These are phyloP conservation scores for Drosophila emarginata DNA, from an alignment of 2,888 invertebrate species.

Conservation along the genomic window DNA sequence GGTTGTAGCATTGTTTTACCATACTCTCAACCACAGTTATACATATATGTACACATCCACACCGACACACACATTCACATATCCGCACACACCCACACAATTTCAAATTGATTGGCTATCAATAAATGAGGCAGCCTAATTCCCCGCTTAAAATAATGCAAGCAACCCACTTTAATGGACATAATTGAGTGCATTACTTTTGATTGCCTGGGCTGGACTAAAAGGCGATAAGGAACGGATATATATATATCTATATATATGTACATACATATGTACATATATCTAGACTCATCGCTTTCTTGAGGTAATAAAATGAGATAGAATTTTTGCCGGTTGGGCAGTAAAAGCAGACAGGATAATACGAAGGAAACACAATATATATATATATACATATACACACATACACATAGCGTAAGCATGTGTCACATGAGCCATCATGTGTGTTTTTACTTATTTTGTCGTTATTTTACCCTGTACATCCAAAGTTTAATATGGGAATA, in stretches of 20 bases:
- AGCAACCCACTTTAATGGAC: conserved; percentile 48
- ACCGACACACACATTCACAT: background rate
- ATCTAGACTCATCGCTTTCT: conserved; percentile 5
- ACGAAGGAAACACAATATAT: background rate
- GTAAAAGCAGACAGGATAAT: background rate
- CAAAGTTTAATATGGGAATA: background rate
- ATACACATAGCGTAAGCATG: background rate
- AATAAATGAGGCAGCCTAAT: conserved; percentile 27
- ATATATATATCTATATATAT: background rate
- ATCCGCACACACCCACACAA: background rate
- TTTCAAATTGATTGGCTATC: conserved; percentile 21
- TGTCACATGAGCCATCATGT: conserved; percentile 1
- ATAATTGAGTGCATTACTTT: conserved; percentile 74
- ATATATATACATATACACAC: background rate
- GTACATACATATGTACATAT: conserved; percentile 9
- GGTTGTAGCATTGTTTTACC: background rate
- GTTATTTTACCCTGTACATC: background rate
- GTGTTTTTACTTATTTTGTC: background rate
- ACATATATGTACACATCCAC: background rate
- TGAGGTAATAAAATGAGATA: background rate
- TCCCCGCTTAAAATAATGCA: conserved; percentile 5
- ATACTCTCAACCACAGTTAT: background rate
- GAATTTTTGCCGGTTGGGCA: background rate
- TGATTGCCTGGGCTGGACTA: conserved; percentile 53
- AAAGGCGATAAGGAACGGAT: conserved; percentile 15